A percentile compares a stretch with the other conserved stretches of the same genome.
Evolutionary conservation across 2,888 invertebrate species (phyloP).

Genomic region (Acheta domesticus): DNA sequence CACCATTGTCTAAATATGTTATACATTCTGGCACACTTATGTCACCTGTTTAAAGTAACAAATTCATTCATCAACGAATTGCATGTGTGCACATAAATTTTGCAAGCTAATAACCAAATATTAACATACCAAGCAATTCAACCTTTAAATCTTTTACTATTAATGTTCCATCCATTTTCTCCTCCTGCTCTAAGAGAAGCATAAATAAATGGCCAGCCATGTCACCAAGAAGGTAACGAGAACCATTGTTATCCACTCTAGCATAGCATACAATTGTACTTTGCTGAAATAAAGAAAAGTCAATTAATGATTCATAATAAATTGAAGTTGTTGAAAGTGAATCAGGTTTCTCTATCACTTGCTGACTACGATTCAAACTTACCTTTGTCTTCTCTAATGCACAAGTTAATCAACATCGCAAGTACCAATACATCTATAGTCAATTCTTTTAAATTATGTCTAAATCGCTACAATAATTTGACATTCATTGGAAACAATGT

Average conservation of each 20-base stretch:
- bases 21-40: constrained; percentile 95
- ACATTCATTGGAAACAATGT: no score
- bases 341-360: no score
- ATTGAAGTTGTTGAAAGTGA: no score
- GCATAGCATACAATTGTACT: constrained; percentile 94
- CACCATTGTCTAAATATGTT: constrained; percentile 97
- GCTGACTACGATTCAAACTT: neutral
- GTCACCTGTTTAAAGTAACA: constrained; percentile 54
- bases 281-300: constrained; percentile 56
- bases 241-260: constrained; percentile 85
- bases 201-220: constrained; percentile 93
- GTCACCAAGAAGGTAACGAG: constrained; percentile 88
- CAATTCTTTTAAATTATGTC: no score
- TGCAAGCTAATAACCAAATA: neutral
- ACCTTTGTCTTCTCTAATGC: neutral
- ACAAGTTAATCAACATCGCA: neutral
- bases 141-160: constrained; percentile 89
- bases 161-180: constrained; percentile 69
- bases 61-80: neutral
- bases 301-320: neutral
- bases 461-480: no score
- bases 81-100: neutral
- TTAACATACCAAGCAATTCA: constrained; percentile 70
- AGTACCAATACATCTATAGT: no score
- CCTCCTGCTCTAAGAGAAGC: constrained; percentile 85